These are phyloP conservation scores for Gephyroberyx darwinii DNA, from an alignment of 2,797 vertebrate species.

Conservation along the genomic window DNA sequence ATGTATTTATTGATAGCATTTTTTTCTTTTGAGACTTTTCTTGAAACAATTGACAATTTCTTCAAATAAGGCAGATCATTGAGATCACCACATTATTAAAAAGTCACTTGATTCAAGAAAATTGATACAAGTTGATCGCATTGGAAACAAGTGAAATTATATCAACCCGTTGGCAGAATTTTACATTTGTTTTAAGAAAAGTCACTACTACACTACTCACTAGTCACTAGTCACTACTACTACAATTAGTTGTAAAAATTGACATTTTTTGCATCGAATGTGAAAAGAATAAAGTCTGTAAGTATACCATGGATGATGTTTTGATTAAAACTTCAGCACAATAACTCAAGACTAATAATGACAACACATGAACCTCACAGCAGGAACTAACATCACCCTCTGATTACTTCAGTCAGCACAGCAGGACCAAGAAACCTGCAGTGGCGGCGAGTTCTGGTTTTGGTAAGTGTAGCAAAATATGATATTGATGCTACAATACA, in stretches of 20 bases:
- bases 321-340: background rate
- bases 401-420: constrained; percentile 1
- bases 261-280: background rate
- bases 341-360: background rate
- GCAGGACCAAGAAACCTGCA: background rate
- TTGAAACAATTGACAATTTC: too few relatives aligned
- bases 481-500: too few relatives aligned
- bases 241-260: too few relatives aligned
- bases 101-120: too few relatives aligned
- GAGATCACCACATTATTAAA: too few relatives aligned
- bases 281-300: background rate
- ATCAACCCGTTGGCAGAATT: too few relatives aligned
- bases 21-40: too few relatives aligned
- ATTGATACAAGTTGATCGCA: too few relatives aligned
- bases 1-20: too few relatives aligned
- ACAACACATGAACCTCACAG: background rate
- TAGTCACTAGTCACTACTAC: background rate
- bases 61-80: too few relatives aligned
- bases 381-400: background rate
- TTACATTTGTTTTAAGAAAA: background rate
- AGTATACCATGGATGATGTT: background rate
- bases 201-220: background rate
- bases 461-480: background rate
- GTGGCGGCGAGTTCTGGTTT: background rate
- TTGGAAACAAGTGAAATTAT: too few relatives aligned